Conservation (phyloP, 2,113 vertebrate species). For the Cryptotis parvus region DNA sequence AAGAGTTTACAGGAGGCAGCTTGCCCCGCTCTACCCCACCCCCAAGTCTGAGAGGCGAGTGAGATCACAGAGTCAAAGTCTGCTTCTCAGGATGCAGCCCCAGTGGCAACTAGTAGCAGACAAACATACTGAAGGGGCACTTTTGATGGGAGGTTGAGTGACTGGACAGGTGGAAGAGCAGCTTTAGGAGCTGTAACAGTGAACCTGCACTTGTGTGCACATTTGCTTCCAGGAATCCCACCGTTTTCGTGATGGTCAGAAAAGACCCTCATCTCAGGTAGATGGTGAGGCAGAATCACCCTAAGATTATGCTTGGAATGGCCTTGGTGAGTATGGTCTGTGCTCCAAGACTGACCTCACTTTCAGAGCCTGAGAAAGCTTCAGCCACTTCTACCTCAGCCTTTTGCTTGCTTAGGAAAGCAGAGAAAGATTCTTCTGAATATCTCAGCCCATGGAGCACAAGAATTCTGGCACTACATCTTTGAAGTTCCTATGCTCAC, state of each 20-base stretch:
- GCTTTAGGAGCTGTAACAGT: background rate
- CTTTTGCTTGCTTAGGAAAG: background rate
- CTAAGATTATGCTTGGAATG: background rate
- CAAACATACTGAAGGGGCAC: background rate
- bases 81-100: background rate
- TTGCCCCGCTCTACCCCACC: rapidly evolving
- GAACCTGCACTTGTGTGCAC: background rate
- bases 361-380: background rate
- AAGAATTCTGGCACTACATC: background rate
- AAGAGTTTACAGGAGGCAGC: background rate
- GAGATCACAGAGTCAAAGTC: background rate
- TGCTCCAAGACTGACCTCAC: background rate
- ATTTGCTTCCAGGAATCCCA: background rate
- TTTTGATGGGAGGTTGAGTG: background rate
- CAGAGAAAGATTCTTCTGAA: background rate
- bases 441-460: background rate
- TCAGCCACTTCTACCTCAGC: background rate
- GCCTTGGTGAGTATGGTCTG: background rate
- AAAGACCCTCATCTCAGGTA: background rate
- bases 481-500: background rate
- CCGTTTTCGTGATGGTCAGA: background rate
- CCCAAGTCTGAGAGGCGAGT: background rate
- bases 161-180: background rate
- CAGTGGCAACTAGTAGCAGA: background rate
- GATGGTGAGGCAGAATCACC: background rate